Evolutionary conservation across 2,888 invertebrate genomes (phyloP).

Genomic region (Fragum whitleyi): DNA sequence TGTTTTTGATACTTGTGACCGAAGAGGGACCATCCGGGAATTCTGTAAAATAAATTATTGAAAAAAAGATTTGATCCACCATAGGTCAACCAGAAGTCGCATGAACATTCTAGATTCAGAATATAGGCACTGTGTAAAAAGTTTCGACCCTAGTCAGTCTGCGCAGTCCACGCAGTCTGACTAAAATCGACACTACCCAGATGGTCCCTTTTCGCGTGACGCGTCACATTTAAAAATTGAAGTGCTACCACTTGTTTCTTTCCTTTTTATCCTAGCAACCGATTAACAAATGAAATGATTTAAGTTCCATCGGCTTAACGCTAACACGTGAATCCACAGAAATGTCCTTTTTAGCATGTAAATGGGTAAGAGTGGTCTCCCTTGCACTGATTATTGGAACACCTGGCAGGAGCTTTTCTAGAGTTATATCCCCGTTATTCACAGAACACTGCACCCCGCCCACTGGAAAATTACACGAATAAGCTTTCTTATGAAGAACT

Average conservation of each 20-base stretch:
- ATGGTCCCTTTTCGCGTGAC: no score
- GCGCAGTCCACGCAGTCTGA: no score
- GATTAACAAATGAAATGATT: slow-evolving; percentile 53
- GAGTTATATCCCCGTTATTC: slow-evolving; percentile 27
- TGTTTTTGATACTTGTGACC: no score
- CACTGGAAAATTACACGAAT: slow-evolving; percentile 74
- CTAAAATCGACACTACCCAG: no score
- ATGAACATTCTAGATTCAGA: no score
- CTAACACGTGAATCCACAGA: slow-evolving; percentile 58
- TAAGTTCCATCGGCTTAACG: slow-evolving; percentile 75
- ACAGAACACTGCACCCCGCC: slow-evolving; percentile 70
- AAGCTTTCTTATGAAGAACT: slow-evolving; percentile 75
- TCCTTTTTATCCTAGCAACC: background rate
- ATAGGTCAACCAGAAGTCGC: no score
- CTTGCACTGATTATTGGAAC: slow-evolving; percentile 63
- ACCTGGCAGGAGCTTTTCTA: slow-evolving; percentile 69
- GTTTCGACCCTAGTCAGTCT: no score
- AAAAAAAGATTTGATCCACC: no score
- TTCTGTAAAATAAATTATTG: no score
- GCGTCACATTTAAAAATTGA: background rate
- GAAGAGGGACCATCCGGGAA: no score
- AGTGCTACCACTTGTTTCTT: no score
- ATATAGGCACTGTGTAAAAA: no score
- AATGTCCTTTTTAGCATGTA: slow-evolving; percentile 68
- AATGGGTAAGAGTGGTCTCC: slow-evolving; percentile 78